Percentiles rank a stretch among this genome's conserved stretches.
phyloP scores from a whole-genome alignment of 2,888 invertebrate species.

The Idaea biselata region DNA sequence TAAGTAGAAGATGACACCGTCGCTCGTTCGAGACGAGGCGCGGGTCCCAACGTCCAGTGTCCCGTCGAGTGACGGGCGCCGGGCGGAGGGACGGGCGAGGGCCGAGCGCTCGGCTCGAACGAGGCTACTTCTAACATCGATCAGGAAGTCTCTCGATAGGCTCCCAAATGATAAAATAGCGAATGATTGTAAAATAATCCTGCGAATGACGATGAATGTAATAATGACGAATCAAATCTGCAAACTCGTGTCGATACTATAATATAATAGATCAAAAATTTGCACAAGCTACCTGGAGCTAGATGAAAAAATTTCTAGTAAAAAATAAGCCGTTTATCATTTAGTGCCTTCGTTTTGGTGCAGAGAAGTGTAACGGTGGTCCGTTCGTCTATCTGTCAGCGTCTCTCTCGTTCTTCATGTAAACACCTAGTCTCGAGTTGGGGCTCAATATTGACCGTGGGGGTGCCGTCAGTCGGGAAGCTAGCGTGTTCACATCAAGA shows the following conservation, averaged over 20 bases:
- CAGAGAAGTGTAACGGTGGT: constrained; percentile 60
- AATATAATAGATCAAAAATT: constrained; percentile 27
- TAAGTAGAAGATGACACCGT: constrained; percentile 23
- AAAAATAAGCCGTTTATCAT: constrained; percentile 74
- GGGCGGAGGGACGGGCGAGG: constrained; percentile 1
- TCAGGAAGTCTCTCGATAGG: constrained; percentile 62
- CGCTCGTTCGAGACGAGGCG: constrained; percentile 43
- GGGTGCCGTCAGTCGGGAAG: constrained; percentile 21
- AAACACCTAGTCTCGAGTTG: constrained; percentile 15
- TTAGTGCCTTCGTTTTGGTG: constrained; percentile 75
- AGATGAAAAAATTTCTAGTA: constrained; percentile 35
- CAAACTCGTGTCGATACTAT: constrained; percentile 55
- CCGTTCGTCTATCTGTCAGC: constrained; percentile 41
- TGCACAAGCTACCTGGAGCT: constrained; percentile 57
- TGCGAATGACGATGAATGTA: constrained; percentile 45
- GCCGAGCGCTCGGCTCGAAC: constrained; percentile 45
- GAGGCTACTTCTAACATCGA: constrained; percentile 65
- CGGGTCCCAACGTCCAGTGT: constrained; percentile 19
- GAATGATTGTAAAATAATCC: constrained; percentile 50
- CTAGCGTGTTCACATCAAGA: constrained; percentile 35
- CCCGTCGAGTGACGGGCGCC: not conserved
- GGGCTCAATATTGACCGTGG: constrained; percentile 24
- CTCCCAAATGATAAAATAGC: constrained; percentile 78
- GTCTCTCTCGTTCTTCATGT: constrained; percentile 28
- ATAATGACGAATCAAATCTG: constrained; percentile 45